Base-by-base conservation (phyloP, 2,888 invertebrate genomes). In the Corbicula japonica region DNA sequence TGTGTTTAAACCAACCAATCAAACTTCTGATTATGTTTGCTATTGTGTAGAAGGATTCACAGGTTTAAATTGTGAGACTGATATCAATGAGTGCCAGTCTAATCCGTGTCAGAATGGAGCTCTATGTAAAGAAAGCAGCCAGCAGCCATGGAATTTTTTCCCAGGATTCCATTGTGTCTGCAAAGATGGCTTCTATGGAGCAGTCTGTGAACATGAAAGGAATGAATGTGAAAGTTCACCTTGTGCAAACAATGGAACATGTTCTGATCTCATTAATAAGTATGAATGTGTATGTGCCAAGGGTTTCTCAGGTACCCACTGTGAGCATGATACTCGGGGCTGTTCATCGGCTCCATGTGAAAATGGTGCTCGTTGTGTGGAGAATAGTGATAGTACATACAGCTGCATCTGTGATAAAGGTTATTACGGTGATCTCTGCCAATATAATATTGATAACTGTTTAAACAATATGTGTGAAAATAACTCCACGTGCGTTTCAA, bases 101-200 rank as follows among this genome's bases (percentile, higher is more conserved):
- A 97, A 97, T 93, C 98, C 98, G 0, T 98, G 98, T 93, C 96
- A 97, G 91, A 98, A 98, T 94, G 97, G 98, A 86, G 98, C 98
- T 75, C 98, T 98, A 68, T 98, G 98, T 90, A 95, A 98, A 85
- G 98, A 98, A 34, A 83, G 84, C 68, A 71, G 80, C 10, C 62
- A 76, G 18, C 41, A 75, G 10, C 70, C 71, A 15, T 66, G 56
- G 41, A 76, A 91, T 46, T 88, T 87, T 56, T 85, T 78, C 54
- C 74, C 87, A n/a, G 89, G 88, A 38, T 89, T 78, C 72, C 73
- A 68, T 21, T 89, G 89, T 76, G 44, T 75, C 12, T 89, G 89
- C 68, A 18, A 60, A 0, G 8, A n/a, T 44, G 89, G 89, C 35
- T 89, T 72, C 80, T 62, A 63, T 54, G 89, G 88, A 21, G 38